A percentile compares a stretch with the other conserved stretches of the same genome.
These are phyloP conservation scores for Drosophila saltans DNA, from an alignment of 1,140 invertebrate genomes.

Conservation along the genomic window DNA sequence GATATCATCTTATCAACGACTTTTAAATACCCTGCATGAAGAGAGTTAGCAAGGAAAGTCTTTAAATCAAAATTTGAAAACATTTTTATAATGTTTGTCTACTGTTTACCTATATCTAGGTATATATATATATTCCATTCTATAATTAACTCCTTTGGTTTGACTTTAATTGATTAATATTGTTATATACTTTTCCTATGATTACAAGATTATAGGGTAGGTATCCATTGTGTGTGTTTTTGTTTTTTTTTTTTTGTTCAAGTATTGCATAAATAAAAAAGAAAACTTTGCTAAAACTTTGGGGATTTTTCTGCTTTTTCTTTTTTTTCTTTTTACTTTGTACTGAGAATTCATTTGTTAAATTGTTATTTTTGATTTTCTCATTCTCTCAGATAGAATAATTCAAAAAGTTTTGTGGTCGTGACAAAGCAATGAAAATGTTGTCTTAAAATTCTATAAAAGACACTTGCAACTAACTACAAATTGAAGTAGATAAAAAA, in stretches of 20 bases:
- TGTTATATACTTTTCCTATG: too few relatives aligned
- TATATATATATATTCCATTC: too few relatives aligned
- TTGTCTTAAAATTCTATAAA: constrained; percentile 20
- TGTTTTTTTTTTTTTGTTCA: neutral
- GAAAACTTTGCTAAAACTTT: neutral
- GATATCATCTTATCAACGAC: neutral
- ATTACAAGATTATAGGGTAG: neutral
- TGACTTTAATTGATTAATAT: too few relatives aligned
- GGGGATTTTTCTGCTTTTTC: constrained; percentile 6
- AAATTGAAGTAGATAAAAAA: neutral
- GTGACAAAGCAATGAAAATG: constrained; percentile 55
- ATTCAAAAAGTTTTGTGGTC: constrained; percentile 59
- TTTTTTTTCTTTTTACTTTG: constrained; percentile 17
- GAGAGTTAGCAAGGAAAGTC: too few relatives aligned
- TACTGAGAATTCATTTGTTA: constrained; percentile 63
- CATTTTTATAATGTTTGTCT: too few relatives aligned
- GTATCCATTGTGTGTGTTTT: neutral
- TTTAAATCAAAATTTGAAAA: too few relatives aligned
- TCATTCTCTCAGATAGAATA: constrained; percentile 42
- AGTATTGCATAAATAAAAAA: too few relatives aligned
- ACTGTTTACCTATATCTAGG: too few relatives aligned
- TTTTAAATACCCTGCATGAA: neutral
- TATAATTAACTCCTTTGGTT: too few relatives aligned
- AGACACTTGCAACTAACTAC: neutral
- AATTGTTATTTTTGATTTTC: constrained; percentile 24